Percentiles rank a stretch among this genome's conserved stretches.
Evolutionary conservation across 2,888 invertebrate species (phyloP).

Genomic region (Anorthoa munda): DNA sequence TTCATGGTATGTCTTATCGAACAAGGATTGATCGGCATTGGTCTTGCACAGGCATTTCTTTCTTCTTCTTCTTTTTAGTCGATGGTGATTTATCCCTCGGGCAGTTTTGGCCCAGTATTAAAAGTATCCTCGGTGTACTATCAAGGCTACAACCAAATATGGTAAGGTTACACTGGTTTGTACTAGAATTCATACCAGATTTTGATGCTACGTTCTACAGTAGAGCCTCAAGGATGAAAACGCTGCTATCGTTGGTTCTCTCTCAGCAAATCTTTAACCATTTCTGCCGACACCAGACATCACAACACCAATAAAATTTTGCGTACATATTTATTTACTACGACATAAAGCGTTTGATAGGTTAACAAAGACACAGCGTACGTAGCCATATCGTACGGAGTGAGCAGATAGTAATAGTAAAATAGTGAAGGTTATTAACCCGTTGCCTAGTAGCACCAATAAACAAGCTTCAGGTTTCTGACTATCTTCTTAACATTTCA

Average conservation of each 20-base stretch:
- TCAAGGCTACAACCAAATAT: too few species aligned
- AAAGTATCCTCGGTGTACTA: too few species aligned
- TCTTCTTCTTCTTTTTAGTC: too few species aligned
- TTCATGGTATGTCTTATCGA: background rate
- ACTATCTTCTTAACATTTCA: slow-evolving; percentile 1
- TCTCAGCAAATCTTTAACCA: background rate
- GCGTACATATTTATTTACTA: slow-evolving; percentile 29
- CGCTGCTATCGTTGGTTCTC: background rate
- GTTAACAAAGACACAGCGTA: slow-evolving; percentile 4
- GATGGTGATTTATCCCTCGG: too few species aligned
- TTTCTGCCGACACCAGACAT: background rate
- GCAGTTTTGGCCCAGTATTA: too few species aligned
- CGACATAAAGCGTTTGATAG: slow-evolving; percentile 32
- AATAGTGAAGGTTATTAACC: slow-evolving; percentile 51
- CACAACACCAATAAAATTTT: slow-evolving; percentile 5
- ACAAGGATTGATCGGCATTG: too few species aligned
- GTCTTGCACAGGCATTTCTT: background rate
- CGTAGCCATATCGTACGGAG: slow-evolving; percentile 5
- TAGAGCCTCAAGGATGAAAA: background rate
- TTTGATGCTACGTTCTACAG: background rate
- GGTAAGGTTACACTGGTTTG: background rate
- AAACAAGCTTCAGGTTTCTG: slow-evolving; percentile 13
- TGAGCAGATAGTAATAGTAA: slow-evolving; percentile 29
- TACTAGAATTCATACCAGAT: background rate
- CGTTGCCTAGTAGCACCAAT: slow-evolving; percentile 52